Evolutionary conservation across 2,888 invertebrate species (phyloP).

Genomic region (Cistogaster globosa): DNA sequence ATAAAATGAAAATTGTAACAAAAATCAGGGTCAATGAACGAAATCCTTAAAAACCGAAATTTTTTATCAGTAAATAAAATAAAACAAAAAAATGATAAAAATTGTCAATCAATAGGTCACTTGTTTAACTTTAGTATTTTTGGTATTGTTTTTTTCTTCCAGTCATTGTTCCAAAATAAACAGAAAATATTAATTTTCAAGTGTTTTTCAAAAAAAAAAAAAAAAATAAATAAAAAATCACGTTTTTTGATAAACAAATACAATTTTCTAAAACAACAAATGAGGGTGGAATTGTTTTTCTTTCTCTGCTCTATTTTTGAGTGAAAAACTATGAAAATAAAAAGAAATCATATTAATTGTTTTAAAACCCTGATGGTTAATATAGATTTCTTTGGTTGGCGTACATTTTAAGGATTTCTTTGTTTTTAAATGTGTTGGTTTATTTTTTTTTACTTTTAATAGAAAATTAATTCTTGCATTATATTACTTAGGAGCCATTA

Average conservation of each 20-base stretch:
- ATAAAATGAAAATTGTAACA: background rate
- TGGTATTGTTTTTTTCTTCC: background rate
- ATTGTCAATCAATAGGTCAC: constrained; percentile 70
- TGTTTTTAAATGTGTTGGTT: too few species aligned
- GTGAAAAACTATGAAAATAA: constrained; percentile 22
- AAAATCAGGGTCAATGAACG: constrained; percentile 53
- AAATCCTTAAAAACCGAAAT: constrained; percentile 14
- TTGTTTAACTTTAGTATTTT: constrained; percentile 43
- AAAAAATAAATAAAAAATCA: constrained; percentile 37
- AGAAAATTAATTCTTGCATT: too few species aligned
- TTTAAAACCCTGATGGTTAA: constrained; percentile 55
- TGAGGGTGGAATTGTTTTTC: constrained; percentile 19
- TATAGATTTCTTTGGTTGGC: too few species aligned
- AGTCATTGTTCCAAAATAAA: constrained; percentile 49
- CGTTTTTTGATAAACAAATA: constrained; percentile 62
- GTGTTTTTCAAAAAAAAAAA: constrained; percentile 45
- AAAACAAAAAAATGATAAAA: constrained; percentile 41
- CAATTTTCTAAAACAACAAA: constrained; percentile 16
- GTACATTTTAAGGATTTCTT: too few species aligned
- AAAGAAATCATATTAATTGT: constrained; percentile 53
- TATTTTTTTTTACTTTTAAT: too few species aligned
- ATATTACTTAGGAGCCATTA: too few species aligned
- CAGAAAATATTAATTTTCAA: constrained; percentile 63
- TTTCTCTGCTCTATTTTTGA: background rate
- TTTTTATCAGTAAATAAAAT: constrained; percentile 30